phyloP scores from a whole-genome alignment of 2,113 vertebrate genomes.

The Ammodytes dubius region DNA sequence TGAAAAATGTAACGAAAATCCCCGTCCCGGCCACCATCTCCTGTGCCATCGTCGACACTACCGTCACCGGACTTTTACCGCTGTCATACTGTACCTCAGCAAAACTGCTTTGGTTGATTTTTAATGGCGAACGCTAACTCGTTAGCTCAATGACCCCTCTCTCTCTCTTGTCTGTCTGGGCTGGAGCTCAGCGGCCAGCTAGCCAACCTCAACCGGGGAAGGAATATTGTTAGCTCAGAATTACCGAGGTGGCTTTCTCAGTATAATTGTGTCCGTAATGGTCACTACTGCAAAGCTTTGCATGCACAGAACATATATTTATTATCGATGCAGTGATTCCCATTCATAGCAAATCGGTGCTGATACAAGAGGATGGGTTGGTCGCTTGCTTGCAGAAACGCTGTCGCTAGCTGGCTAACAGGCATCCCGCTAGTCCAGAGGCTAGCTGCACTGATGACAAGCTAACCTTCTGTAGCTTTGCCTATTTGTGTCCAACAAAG shows the following conservation, averaged over 20 bases:
- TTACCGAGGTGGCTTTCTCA: conserved; percentile 49
- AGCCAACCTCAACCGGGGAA: conserved; percentile 68
- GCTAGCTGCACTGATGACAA: conserved; percentile 16
- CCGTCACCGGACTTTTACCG: conserved; percentile 14
- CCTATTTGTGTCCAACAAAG: background rate
- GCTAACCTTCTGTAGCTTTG: conserved; percentile 27
- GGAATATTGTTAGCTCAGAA: conserved; percentile 62
- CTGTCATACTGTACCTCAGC: conserved; percentile 38
- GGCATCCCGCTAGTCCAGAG: conserved; percentile 44
- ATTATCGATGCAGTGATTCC: background rate
- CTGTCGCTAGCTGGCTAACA: conserved; percentile 61
- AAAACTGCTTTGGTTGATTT: conserved; percentile 40
- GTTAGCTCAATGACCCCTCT: conserved; percentile 84
- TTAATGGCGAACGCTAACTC: conserved; percentile 80
- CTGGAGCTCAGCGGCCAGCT: conserved; percentile 80
- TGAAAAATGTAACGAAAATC: conserved; percentile 60
- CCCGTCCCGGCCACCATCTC: conserved; percentile 33
- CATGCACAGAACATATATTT: conserved; percentile 1
- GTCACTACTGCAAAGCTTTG: background rate
- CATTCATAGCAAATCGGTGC: conserved; percentile 50
- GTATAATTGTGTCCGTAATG: background rate
- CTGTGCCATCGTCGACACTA: conserved; percentile 56
- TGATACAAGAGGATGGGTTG: conserved; percentile 40
- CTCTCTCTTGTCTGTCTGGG: conserved; percentile 58
- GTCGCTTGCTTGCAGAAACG: conserved; percentile 49